Conservation (phyloP, 2,888 invertebrate species). For the Napeogenes inachia region DNA sequence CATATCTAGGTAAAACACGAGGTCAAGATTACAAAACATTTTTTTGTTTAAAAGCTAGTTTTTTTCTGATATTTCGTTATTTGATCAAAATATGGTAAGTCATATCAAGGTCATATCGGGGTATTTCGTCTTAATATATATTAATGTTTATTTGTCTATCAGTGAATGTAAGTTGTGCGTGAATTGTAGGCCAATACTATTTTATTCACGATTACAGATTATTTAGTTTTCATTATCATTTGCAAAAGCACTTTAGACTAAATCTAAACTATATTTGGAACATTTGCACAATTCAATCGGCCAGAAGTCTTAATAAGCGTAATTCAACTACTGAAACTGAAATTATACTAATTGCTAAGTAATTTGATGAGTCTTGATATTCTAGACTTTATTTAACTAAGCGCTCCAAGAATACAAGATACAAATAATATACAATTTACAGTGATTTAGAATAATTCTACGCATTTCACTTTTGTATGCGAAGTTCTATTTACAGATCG, state of each 20-base stretch:
- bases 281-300: background rate
- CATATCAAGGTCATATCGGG: too few species aligned
- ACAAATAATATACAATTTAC: conserved; percentile 64
- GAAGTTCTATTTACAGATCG: conserved; percentile 25
- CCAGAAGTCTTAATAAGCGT: background rate
- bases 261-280: background rate
- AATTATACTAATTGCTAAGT: background rate
- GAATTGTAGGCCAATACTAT: conserved; percentile 1
- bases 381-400: background rate
- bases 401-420: conserved; percentile 15
- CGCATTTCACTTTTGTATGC: conserved; percentile 49
- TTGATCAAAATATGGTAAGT: too few species aligned
- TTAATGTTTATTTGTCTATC: too few species aligned
- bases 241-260: background rate
- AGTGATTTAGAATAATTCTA: conserved; percentile 72
- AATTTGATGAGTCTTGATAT: background rate
- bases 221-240: background rate
- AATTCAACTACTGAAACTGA: background rate
- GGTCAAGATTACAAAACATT: too few species aligned
- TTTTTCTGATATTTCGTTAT: too few species aligned
- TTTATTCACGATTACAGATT: background rate
- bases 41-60: too few species aligned
- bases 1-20: too few species aligned
- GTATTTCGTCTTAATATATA: too few species aligned
- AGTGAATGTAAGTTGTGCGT: background rate